These are phyloP conservation scores for Scaptomyza caliginosa DNA, from an alignment of 2,888 invertebrate genomes.

Conservation along the genomic window DNA sequence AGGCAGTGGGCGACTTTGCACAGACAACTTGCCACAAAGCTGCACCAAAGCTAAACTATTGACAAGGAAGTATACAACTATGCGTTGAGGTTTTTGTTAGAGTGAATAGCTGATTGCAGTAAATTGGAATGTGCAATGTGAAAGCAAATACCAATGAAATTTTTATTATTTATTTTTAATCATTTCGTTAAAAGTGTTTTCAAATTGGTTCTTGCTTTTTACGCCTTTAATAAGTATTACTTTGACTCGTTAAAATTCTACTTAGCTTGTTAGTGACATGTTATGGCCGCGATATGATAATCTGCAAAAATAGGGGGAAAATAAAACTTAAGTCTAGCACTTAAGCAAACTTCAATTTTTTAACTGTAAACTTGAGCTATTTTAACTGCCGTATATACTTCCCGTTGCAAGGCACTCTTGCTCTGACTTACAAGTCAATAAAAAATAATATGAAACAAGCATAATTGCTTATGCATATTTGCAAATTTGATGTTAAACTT, in stretches of 20 bases:
- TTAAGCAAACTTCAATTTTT: conserved; percentile 14
- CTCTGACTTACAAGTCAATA: conserved; percentile 21
- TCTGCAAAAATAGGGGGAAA: background rate
- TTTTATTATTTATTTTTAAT: background rate
- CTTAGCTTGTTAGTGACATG: conserved; percentile 5
- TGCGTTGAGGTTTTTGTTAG: conserved; percentile 1
- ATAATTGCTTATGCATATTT: conserved; percentile 57
- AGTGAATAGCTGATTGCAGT: conserved; percentile 23
- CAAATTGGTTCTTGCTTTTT: background rate
- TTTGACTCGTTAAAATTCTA: conserved; percentile 6
- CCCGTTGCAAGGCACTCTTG: conserved; percentile 26
- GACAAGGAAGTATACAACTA: conserved; percentile 1
- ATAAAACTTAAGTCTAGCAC: conserved; percentile 32
- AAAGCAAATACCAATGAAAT: conserved; percentile 6
- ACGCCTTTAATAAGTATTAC: too few species aligned
- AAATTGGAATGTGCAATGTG: conserved; percentile 16
- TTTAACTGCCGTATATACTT: background rate
- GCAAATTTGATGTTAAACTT: conserved; percentile 48
- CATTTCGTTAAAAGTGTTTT: background rate
- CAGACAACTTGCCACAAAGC: conserved; percentile 4
- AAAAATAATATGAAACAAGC: conserved; percentile 10
- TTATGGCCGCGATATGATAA: conserved; percentile 20
- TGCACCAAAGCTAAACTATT: background rate
- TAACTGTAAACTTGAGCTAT: conserved; percentile 33
- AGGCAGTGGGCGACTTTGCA: too few species aligned